Evolutionary conservation across 1,140 invertebrate genomes (phyloP).

Genomic region (Lamellibrachia luymesi): DNA sequence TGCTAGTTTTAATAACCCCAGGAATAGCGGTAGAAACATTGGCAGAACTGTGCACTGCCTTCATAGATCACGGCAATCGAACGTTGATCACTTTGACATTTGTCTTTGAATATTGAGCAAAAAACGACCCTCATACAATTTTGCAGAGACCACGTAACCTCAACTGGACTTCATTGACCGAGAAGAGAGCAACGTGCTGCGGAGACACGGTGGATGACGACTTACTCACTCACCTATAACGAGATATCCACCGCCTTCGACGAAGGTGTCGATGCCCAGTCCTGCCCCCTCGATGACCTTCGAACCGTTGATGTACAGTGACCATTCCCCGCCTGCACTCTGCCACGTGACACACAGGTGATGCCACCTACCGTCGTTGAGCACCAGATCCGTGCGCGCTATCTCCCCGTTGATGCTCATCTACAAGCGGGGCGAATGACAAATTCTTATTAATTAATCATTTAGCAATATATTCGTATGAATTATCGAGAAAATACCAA

Average conservation of each 20-base stretch:
- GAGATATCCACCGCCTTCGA: conserved; percentile 20
- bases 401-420: conserved; percentile 26
- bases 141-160: too few relatives aligned
- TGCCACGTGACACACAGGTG: conserved; percentile 26
- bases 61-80: too few relatives aligned
- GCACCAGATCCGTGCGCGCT: conserved; percentile 9
- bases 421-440: background rate
- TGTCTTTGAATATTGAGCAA: too few relatives aligned
- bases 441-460: background rate
- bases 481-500: background rate
- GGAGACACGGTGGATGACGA: too few relatives aligned
- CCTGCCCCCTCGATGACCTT: background rate
- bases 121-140: too few relatives aligned
- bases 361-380: conserved; percentile 29
- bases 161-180: too few relatives aligned
- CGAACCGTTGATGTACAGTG: conserved; percentile 24
- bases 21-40: background rate
- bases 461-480: background rate
- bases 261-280: conserved; percentile 17
- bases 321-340: conserved; percentile 16
- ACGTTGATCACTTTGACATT: too few relatives aligned
- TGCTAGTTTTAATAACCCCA: background rate
- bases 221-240: conserved; percentile 19
- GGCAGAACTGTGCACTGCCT: too few relatives aligned
- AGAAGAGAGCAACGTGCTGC: too few relatives aligned